Evolutionary conservation across 2,113 vertebrate species (phyloP), one percentile per base, ranked within the genome.

Genomic region (Ibidorhyncha struthersii): DNA sequence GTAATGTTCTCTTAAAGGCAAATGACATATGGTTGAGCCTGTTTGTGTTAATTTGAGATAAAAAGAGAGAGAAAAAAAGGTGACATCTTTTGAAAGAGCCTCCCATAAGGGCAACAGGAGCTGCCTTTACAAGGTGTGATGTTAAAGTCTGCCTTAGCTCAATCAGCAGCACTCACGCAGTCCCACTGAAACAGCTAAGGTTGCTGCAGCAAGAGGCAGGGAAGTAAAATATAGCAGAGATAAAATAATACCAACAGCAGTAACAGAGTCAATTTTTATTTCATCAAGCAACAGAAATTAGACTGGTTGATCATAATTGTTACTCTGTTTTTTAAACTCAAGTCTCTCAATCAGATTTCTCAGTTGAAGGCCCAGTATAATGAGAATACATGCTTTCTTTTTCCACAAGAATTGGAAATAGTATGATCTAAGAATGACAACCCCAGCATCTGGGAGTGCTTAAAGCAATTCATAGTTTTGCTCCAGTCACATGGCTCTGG

Each of bases 391-490:
- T 86, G 71, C 72, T 96, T 93, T 93, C 71, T 82, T 98, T 98
- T 98, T 97, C 97, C 86, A 12, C 83, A 86, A 86, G 66, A 93
- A 90, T 90, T 97, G 97, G 94, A 97, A 97, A 78, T 91, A 93
- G 76, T 94, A 61, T 91, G 77, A 85, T 95, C 92, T 94, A 95
- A 98, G 95, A 95, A 62, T 97, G 97, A 98, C 97, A 98, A 92
- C 65, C 87, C 67, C 91, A 91, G 96, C 98, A 98, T 98, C 98
- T 98, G 98, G 97, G 96, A 98, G 95, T 92, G 92, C 96, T 98
- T 98, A 98, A 97, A 96, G 95, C 89, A 96, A 96, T 97, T 97
- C 87, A 20, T 95, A 96, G 89, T 97, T 97, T 97, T 97, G 83
- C 92, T 98, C 67, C 50, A 92, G 97, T 96, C 96, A 97, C 19